phyloP scores from a whole-genome alignment of 2,888 invertebrate species.

The Chrysomela aeneicollis region DNA sequence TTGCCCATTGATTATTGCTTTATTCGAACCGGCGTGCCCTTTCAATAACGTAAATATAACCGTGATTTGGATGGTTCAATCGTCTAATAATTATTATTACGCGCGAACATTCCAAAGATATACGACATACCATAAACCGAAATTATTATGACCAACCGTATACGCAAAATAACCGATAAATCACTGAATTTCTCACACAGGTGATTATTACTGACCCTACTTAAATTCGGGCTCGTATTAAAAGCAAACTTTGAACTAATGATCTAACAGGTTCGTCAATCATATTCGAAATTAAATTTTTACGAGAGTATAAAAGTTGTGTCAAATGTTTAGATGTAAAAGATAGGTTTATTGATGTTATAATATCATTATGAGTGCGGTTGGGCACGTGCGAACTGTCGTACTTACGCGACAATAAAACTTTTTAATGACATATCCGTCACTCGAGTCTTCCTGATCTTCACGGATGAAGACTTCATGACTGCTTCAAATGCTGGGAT shows the following conservation, averaged over 20 bases:
- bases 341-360: conserved; percentile 62
- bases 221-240: conserved; percentile 40
- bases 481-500: not conserved
- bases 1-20: too few relatives aligned
- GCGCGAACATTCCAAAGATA: conserved; percentile 37
- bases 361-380: conserved; percentile 61
- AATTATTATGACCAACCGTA: conserved; percentile 37
- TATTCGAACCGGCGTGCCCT: too few relatives aligned
- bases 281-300: conserved; percentile 62
- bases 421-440: conserved; percentile 59
- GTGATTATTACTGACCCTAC: conserved; percentile 46
- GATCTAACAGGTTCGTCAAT: conserved; percentile 60
- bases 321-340: conserved; percentile 59
- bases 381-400: conserved; percentile 61
- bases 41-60: too few relatives aligned
- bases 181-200: conserved; percentile 42
- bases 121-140: conserved; percentile 45
- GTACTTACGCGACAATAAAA: conserved; percentile 61
- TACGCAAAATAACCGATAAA: conserved; percentile 45
- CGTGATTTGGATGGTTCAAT: conserved; percentile 12
- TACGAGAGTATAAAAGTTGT: conserved; percentile 61
- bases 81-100: conserved; percentile 16
- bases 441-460: conserved; percentile 40
- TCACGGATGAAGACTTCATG: not conserved
- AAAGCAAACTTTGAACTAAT: conserved; percentile 49